These are phyloP conservation scores for Synergus itoensis DNA, from an alignment of 2,888 invertebrate genomes.

Conservation along the genomic window DNA sequence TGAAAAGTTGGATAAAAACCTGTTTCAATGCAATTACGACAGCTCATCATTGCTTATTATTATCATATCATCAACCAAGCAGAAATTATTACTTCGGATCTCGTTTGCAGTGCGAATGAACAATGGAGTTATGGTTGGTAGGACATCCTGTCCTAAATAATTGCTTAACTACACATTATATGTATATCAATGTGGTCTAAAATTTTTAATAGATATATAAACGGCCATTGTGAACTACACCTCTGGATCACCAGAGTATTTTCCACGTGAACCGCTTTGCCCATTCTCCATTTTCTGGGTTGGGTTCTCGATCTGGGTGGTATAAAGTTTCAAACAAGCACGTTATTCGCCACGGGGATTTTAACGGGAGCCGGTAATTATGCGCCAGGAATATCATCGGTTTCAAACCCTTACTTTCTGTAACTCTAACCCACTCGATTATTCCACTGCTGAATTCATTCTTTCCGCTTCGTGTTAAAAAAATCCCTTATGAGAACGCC, in stretches of 20 bases:
- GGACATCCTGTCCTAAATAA: conserved; percentile 35
- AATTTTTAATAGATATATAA: conserved; percentile 38
- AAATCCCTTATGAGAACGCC: conserved; percentile 31
- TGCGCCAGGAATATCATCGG: conserved; percentile 12
- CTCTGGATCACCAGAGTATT: conserved; percentile 18
- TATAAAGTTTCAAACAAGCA: conserved; percentile 39
- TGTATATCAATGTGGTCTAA: conserved; percentile 20
- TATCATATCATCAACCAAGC: conserved; percentile 38
- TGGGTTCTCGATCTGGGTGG: conserved; percentile 4
- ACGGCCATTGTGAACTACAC: conserved; percentile 26
- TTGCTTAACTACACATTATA: conserved; percentile 15
- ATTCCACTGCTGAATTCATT: conserved; percentile 37
- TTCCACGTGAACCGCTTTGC: conserved; percentile 18
- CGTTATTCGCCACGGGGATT: conserved; percentile 35
- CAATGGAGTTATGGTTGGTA: conserved; percentile 14
- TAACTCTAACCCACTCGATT: conserved; percentile 40
- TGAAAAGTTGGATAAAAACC: not conserved
- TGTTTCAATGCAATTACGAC: conserved; percentile 18
- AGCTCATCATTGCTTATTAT: conserved; percentile 29
- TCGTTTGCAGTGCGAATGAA: conserved; percentile 16
- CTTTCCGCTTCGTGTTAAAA: conserved; percentile 21
- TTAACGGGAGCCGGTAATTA: conserved; percentile 39
- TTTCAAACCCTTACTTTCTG: conserved; percentile 31
- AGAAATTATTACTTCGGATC: conserved; percentile 23
- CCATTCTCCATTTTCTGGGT: conserved; percentile 1